Percentiles rank a stretch among this genome's conserved stretches.
Evolutionary conservation across 2,888 invertebrate genomes (phyloP).

Genomic region (Argynnis bischoffii): DNA sequence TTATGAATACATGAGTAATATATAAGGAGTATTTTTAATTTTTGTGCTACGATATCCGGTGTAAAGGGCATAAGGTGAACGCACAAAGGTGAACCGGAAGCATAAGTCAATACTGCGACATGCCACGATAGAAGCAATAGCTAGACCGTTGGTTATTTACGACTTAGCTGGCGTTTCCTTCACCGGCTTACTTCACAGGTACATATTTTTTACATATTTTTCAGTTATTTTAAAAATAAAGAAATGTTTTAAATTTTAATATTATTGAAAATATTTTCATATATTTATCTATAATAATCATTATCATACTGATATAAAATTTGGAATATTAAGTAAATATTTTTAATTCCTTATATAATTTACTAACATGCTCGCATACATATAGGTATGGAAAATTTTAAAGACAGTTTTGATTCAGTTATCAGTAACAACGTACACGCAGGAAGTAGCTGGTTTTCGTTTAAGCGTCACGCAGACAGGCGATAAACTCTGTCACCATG

Average conservation of each 20-base stretch:
- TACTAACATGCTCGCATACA: no score
- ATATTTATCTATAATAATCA: no score
- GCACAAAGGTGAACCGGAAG: conserved; percentile 35
- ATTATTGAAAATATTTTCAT: no score
- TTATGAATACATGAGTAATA: not conserved
- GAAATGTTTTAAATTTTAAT: not conserved
- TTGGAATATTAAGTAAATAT: no score
- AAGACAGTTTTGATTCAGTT: conserved; percentile 22
- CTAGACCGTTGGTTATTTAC: conserved; percentile 25
- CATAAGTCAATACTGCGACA: conserved; percentile 36
- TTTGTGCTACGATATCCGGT: conserved; percentile 17
- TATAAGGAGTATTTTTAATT: conserved; percentile 6
- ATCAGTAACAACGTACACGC: conserved; percentile 23
- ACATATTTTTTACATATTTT: not conserved
- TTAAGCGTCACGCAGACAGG: conserved; percentile 32
- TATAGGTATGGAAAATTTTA: no score
- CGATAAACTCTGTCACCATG: conserved; percentile 56
- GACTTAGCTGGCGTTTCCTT: not conserved
- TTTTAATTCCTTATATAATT: no score
- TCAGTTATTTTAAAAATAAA: not conserved
- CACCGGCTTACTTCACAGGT: not conserved
- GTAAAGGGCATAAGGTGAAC: conserved; percentile 26
- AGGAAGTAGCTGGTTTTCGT: conserved; percentile 38
- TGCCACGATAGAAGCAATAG: conserved; percentile 38
- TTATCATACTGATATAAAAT: no score